Base-by-base conservation (phyloP, 2,888 invertebrate genomes). In the Monopis laevigella region DNA sequence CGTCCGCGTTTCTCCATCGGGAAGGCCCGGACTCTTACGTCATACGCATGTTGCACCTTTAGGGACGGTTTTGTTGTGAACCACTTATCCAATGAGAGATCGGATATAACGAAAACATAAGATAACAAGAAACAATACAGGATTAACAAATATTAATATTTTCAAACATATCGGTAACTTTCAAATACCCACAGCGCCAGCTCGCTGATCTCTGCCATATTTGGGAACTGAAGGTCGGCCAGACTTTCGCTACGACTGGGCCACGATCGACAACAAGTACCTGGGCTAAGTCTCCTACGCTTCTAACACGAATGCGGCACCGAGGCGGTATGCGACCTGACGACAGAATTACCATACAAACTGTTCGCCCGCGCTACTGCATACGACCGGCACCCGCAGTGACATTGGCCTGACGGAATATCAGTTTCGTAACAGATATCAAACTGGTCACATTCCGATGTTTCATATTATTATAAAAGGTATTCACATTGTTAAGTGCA, bases 381-480 rank as follows among this genome's bases (percentile, higher is more conserved):
- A 40, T 58, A 61, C 59, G 50, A 66, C 60, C 68, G 67, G 67
- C n/a, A n/a, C n/a, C 67, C 62, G 62, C 64, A 67, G 67, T 77
- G 78, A 78, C 78, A 77, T 78, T 78, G 75, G 75, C 68, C n/a
- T n/a, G 66, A 61, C 64, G 62, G 60, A 65, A 68, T 68, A 70
- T 61, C 60, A n/a, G 61, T 75, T 72, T 74, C 67, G 74, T 75
- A 74, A 74, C 62, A 44, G 62, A 69, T 65, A 73, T 65, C 68
- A 66, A 65, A 65, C 68, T 24, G 66, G 66, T 65, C 59, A 67
- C 75, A 77, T 75, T 72, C 75, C 77, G 58, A n/a, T n/a, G n/a
- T 52, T 51, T 56, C 51, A 54, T 55, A 63, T 59, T 65, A 59
- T 56, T 58, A 58, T 60, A 56, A 65, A 63, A 60, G 64, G 60